These are phyloP conservation scores for Falcunculus frontatus DNA, from an alignment of 2,113 vertebrate genomes.

Conservation along the genomic window DNA sequence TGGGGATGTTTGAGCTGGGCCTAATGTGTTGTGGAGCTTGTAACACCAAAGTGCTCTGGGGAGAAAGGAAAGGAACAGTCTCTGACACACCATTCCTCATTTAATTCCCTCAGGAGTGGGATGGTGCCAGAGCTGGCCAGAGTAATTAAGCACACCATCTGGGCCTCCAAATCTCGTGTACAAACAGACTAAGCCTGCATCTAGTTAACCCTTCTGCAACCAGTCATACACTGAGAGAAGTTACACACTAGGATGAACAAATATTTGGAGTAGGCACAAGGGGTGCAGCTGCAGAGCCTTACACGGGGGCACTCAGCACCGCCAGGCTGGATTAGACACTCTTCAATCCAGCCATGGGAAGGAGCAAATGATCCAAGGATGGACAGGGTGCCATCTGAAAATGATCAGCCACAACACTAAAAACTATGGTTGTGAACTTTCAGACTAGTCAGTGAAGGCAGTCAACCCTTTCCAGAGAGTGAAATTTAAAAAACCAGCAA, in stretches of 20 bases:
- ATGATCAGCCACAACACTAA: neutral
- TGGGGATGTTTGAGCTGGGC: neutral
- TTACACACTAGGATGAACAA: neutral
- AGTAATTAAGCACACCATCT: slow-evolving; percentile 53
- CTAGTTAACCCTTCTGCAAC: slow-evolving; percentile 16
- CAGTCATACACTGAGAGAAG: neutral
- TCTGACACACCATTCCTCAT: slow-evolving; percentile 45
- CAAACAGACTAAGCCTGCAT: neutral
- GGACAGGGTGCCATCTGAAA: neutral
- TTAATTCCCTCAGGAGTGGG: slow-evolving; percentile 13
- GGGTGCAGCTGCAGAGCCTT: neutral
- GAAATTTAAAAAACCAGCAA: neutral
- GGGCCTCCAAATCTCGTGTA: neutral
- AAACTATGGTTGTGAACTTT: neutral
- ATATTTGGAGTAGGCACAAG: neutral
- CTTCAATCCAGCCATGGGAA: neutral
- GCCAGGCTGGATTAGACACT: neutral
- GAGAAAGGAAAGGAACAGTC: neutral
- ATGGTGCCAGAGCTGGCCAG: neutral
- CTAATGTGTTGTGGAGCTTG: neutral
- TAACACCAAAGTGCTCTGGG: neutral
- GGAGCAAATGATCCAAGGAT: neutral
- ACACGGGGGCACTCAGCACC: fast-evolving
- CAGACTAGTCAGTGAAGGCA: neutral
- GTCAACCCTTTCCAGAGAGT: neutral